phyloP scores from a whole-genome alignment of 2,113 vertebrate genomes.

The Accipiter virgatus region DNA sequence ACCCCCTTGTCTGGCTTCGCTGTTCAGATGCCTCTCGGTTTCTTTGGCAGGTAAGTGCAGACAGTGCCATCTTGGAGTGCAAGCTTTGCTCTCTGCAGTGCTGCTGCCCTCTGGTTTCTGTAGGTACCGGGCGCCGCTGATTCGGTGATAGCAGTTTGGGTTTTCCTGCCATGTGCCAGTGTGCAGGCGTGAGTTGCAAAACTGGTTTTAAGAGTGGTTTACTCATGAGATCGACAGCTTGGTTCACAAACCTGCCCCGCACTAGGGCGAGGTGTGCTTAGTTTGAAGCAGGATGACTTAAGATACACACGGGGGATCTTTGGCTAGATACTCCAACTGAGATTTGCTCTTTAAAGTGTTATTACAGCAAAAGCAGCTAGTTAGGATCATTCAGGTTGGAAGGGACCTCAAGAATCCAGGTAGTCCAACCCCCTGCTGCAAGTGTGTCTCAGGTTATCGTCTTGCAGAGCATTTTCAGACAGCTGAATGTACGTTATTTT shows the following conservation, averaged over 20 bases:
- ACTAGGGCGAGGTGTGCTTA: neutral
- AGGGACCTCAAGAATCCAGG: neutral
- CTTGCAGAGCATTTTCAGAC: neutral
- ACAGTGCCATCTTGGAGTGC: neutral
- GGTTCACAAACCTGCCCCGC: neutral
- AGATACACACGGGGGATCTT: neutral
- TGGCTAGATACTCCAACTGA: neutral
- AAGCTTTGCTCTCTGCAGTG: neutral
- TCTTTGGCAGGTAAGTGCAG: neutral
- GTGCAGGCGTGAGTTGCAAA: neutral
- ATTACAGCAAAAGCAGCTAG: neutral
- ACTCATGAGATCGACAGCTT: neutral
- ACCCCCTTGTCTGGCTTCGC: fast-evolving
- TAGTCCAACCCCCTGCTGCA: neutral
- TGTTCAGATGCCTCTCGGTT: neutral
- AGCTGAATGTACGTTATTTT: neutral
- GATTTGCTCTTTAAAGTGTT: neutral
- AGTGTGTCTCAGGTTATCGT: neutral
- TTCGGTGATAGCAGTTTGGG: neutral
- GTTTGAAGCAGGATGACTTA: neutral
- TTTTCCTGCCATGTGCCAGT: neutral
- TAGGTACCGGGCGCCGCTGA: fast-evolving
- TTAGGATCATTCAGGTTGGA: neutral
- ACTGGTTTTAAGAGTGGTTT: neutral
- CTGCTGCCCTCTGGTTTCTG: neutral